A percentile compares a stretch with the other conserved stretches of the same genome.
Conservation (phyloP, 2,113 vertebrate genomes). For the Cygnus buccinator region DNA sequence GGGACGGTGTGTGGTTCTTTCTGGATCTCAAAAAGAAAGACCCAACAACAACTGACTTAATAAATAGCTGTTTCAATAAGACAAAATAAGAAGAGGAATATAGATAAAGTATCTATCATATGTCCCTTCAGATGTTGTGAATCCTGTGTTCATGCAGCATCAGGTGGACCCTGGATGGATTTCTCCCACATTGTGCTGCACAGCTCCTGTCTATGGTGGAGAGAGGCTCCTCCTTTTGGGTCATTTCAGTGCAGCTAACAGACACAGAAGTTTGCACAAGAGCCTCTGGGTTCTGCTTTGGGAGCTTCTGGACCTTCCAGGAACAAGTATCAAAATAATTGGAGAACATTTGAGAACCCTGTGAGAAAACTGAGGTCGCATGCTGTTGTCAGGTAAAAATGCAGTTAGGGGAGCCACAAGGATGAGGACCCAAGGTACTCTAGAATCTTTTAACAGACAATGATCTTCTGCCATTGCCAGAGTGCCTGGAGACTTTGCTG, state of each 20-base stretch:
- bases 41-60: background rate
- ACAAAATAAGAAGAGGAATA: background rate
- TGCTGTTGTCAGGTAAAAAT: background rate
- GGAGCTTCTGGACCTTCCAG: background rate
- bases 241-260: background rate
- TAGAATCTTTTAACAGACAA: background rate
- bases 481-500: background rate
- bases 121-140: background rate
- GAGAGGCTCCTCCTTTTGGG: background rate
- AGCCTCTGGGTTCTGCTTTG: background rate
- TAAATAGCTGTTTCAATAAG: background rate
- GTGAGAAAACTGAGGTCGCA: background rate
- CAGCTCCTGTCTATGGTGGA: background rate
- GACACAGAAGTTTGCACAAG: background rate
- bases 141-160: background rate
- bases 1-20: background rate
- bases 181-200: background rate
- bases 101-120: background rate
- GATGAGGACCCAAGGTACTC: background rate
- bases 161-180: background rate
- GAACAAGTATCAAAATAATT: background rate
- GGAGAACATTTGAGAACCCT: background rate
- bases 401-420: background rate
- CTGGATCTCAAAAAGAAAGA: background rate
- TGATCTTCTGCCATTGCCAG: background rate